Conservation (phyloP, 2,888 invertebrate species). For the Stictocephala bisonia region DNA sequence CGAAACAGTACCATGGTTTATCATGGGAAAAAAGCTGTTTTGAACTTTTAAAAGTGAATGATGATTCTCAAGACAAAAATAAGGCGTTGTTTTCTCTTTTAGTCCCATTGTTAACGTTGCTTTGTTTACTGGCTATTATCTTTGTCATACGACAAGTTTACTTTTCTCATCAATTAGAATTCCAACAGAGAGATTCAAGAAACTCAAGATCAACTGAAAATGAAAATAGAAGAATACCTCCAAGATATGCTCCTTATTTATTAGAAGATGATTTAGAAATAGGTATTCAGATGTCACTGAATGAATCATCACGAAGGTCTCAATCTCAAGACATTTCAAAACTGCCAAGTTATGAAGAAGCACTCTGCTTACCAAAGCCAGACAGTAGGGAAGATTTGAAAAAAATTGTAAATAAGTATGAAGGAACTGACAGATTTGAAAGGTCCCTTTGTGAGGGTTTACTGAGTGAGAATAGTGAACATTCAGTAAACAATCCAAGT, state of each 20-base stretch:
- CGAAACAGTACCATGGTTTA: conserved; percentile 26
- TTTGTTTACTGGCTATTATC: conserved; percentile 26
- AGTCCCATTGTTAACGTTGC: conserved; percentile 24
- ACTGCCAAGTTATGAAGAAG: conserved; percentile 42
- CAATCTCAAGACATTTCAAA: conserved; percentile 27
- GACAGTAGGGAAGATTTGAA: conserved; percentile 23
- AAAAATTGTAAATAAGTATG: conserved; percentile 19
- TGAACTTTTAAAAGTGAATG: not conserved
- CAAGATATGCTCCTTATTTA: conserved; percentile 2
- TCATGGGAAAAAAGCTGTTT: conserved; percentile 36
- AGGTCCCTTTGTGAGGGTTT: too few relatives aligned
- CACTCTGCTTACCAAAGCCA: conserved; percentile 30
- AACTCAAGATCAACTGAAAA: not conserved
- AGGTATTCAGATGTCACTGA: conserved; percentile 32
- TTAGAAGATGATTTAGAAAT: conserved; percentile 38
- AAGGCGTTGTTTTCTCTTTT: conserved; percentile 33
- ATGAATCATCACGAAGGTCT: conserved; percentile 37
- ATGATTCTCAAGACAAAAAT: not conserved
- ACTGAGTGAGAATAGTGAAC: too few relatives aligned
- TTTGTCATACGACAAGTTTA: conserved; percentile 37
- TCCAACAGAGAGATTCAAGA: not conserved
- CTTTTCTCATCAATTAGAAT: conserved; percentile 17
- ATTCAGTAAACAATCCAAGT: too few relatives aligned
- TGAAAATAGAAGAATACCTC: not conserved
- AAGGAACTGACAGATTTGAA: conserved; percentile 31